phyloP scores from a whole-genome alignment of 2,797 vertebrate species.

The Anniella stebbinsi region DNA sequence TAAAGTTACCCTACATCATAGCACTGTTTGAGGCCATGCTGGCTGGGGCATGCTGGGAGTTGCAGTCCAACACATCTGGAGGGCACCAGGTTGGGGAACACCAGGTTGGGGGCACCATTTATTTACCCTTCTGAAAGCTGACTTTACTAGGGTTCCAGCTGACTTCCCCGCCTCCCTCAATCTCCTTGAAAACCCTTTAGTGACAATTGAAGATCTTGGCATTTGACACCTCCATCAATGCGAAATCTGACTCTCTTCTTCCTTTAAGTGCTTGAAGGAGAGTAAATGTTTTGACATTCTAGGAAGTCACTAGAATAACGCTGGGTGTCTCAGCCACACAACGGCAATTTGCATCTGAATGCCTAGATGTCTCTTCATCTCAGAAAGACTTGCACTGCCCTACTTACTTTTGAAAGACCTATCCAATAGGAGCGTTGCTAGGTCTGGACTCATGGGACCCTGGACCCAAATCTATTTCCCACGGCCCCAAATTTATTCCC shows the following conservation, averaged over 20 bases:
- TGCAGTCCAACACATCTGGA: too few species aligned
- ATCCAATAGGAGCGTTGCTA: conserved; percentile 32
- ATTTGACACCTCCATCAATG: conserved; percentile 60
- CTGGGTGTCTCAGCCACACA: conserved; percentile 71
- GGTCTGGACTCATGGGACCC: too few species aligned
- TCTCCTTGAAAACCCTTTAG: neutral
- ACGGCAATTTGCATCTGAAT: conserved; percentile 77
- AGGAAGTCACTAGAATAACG: conserved; percentile 74
- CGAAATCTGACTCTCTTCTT: conserved; percentile 66
- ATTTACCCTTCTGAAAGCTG: conserved; percentile 29
- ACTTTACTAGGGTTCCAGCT: neutral
- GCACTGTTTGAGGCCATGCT: neutral
- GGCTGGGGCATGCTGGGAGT: too few species aligned
- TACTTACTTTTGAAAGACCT: conserved; percentile 71
- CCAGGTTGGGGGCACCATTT: neutral
- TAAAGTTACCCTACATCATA: neutral
- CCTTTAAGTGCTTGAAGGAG: conserved; percentile 67
- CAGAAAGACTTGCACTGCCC: conserved; percentile 71
- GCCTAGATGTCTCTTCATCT: conserved; percentile 69
- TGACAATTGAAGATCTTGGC: conserved; percentile 35
- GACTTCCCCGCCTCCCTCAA: neutral
- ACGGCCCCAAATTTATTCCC: too few species aligned
- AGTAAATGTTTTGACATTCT: conserved; percentile 77
- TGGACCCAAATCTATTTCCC: too few species aligned
- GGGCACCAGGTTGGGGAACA: too few species aligned